Conservation (phyloP, 2,113 vertebrate species). For the Phocoena phocoena region DNA sequence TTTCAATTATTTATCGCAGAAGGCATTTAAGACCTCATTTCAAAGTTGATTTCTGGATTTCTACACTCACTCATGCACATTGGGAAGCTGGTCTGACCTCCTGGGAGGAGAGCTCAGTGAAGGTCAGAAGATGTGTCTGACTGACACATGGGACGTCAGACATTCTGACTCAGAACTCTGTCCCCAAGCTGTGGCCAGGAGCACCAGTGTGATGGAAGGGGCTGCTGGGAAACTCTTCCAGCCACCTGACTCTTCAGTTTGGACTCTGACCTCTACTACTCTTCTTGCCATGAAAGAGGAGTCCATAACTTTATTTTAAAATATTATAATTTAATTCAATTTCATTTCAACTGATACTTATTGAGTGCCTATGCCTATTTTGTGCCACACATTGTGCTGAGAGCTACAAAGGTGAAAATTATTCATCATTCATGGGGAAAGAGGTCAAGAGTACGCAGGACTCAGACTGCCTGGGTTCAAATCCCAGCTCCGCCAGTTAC, state of each 20-base stretch:
- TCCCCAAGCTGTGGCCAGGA: not conserved
- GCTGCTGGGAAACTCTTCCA: not conserved
- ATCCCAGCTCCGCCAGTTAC: not conserved
- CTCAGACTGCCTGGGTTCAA: not conserved
- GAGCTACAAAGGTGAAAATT: not conserved
- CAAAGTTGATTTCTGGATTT: slow-evolving; percentile 61
- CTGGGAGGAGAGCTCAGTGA: slow-evolving; percentile 5
- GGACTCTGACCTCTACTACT: not conserved
- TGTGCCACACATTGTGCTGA: not conserved
- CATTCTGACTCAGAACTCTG: not conserved
- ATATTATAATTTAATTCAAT: not conserved
- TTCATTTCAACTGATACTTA: not conserved
- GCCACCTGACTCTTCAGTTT: not conserved
- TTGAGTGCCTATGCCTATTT: not conserved
- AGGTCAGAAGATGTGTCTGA: not conserved
- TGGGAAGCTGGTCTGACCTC: not conserved
- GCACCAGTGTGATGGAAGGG: not conserved
- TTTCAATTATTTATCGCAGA: slow-evolving; percentile 72
- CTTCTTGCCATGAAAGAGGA: not conserved
- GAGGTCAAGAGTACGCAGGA: not conserved
- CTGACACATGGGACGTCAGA: not conserved
- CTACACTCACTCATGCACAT: not conserved
- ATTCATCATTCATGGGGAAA: not conserved
- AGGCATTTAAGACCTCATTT: slow-evolving; percentile 61
- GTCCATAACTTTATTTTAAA: not conserved